A percentile compares a stretch with the other conserved stretches of the same genome.
Evolutionary conservation across 2,888 invertebrate genomes (phyloP).

Genomic region (Nycteola revayana): DNA sequence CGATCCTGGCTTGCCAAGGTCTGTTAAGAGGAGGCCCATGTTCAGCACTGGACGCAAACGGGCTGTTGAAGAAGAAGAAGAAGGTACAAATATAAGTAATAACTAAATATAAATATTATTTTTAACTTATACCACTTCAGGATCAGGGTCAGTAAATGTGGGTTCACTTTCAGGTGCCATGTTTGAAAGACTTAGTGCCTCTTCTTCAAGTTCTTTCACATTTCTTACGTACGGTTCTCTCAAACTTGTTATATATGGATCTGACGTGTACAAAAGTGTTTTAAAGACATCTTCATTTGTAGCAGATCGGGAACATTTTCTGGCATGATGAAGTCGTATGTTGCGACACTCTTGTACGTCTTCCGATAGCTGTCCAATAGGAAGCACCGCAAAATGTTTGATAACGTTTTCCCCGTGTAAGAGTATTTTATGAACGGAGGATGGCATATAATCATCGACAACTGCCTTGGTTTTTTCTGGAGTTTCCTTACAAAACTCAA

Average conservation of each 20-base stretch:
- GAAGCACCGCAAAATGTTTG: no score
- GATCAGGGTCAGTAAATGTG: not conserved
- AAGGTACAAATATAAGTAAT: not conserved
- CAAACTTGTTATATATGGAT: not conserved
- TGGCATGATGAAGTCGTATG: no score
- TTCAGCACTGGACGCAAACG: no score
- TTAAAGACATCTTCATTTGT: no score
- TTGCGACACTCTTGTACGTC: not conserved
- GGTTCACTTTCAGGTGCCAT: not conserved
- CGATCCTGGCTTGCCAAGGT: no score
- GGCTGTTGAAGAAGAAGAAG: no score
- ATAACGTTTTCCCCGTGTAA: no score
- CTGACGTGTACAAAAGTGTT: conserved; percentile 15
- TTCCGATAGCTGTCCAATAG: no score
- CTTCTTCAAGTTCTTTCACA: conserved; percentile 1
- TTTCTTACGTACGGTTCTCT: not conserved
- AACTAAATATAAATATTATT: not conserved
- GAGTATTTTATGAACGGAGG: no score
- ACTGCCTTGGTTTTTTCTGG: conserved; percentile 19
- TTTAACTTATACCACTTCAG: not conserved
- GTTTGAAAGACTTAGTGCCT: no score
- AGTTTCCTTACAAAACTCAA: conserved; percentile 24
- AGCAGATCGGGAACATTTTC: no score
- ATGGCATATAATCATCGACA: conserved; percentile 16
- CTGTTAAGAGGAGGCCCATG: no score